Percentiles rank a stretch among this genome's conserved stretches.
phyloP scores from a whole-genome alignment of 2,888 invertebrate genomes.

The Patella caerulea region DNA sequence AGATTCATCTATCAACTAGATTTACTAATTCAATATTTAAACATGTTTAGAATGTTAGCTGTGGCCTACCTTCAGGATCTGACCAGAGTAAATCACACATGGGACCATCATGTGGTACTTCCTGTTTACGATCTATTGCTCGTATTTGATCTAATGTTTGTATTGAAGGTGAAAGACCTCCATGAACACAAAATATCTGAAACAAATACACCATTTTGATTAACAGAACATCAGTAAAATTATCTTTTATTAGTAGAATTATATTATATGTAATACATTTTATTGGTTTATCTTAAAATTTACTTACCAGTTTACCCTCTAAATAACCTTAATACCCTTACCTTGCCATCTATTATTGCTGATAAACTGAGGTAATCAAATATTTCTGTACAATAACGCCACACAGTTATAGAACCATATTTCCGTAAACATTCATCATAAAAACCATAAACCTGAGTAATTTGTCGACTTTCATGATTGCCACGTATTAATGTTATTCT shows the following conservation, averaged over 20 bases:
- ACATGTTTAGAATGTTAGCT: neutral
- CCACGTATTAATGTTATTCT: constrained; percentile 98
- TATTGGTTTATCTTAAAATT: too few relatives aligned
- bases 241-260: too few relatives aligned
- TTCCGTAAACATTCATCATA: constrained; percentile 99
- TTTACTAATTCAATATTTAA: neutral
- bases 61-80: constrained; percentile 89
- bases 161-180: constrained; percentile 97
- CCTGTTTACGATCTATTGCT: constrained; percentile 98
- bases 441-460: constrained; percentile 99
- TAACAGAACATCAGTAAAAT: too few relatives aligned
- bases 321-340: constrained; percentile 54
- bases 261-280: too few relatives aligned
- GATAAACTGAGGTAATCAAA: constrained; percentile 97
- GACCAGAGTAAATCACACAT: constrained; percentile 99
- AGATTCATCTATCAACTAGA: neutral
- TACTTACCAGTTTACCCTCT: too few relatives aligned
- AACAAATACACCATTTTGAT: constrained; percentile 25
- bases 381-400: constrained; percentile 99
- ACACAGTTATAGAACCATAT: constrained; percentile 98
- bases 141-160: constrained; percentile 98
- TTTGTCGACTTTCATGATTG: constrained; percentile 98
- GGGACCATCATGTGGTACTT: constrained; percentile 79
- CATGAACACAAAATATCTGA: constrained; percentile 98
- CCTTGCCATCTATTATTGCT: constrained; percentile 95